A percentile compares a stretch with the other conserved stretches of the same genome.
These are phyloP conservation scores for Coccyzus lansbergi DNA, from an alignment of 2,797 vertebrate genomes.

Conservation along the genomic window DNA sequence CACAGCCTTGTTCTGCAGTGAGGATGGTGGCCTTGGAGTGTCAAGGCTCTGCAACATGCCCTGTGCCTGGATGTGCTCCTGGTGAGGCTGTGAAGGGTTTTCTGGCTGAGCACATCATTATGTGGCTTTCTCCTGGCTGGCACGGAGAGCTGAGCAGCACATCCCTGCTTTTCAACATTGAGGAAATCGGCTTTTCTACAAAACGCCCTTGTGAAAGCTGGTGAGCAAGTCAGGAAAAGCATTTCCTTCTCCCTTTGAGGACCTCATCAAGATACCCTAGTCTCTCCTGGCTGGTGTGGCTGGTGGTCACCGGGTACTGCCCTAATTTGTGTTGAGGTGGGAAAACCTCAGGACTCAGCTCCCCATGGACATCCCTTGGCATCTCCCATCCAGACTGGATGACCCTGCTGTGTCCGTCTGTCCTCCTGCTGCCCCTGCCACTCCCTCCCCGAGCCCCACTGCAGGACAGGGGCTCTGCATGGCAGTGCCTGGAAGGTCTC, in stretches of 20 bases:
- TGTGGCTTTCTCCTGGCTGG: accelerated
- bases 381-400: background rate
- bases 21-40: background rate
- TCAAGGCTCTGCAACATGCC: background rate
- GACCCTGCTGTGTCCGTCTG: no score
- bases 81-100: accelerated
- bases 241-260: background rate
- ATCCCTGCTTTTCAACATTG: accelerated
- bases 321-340: accelerated
- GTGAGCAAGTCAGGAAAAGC: accelerated
- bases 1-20: accelerated
- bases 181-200: accelerated
- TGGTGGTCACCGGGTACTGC: accelerated
- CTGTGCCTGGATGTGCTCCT: accelerated
- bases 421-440: no score
- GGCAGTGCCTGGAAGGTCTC: background rate
- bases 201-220: background rate
- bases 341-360: accelerated
- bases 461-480: background rate
- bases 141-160: accelerated
- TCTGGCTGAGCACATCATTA: accelerated
- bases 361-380: accelerated
- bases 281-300: background rate
- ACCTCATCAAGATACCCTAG: accelerated
- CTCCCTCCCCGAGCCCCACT: no score